Conservation (phyloP, 1,140 invertebrate species). For the Meloidogyne exigua region DNA sequence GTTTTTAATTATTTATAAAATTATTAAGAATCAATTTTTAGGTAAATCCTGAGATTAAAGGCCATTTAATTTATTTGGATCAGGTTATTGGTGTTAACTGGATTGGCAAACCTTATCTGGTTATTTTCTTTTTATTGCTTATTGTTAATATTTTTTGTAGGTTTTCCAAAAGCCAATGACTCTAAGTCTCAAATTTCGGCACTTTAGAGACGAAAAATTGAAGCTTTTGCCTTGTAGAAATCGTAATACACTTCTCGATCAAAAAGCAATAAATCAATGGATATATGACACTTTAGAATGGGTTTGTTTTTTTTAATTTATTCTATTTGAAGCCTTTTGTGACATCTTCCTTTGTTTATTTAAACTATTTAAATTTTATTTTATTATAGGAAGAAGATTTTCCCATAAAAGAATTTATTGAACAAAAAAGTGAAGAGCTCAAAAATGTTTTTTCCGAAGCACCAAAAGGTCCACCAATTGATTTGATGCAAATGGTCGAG, state of each 20-base stretch:
- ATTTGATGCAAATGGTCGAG: constrained; percentile 12
- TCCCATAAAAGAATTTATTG: constrained; percentile 1
- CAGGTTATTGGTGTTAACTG: constrained; percentile 17
- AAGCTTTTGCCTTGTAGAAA: constrained; percentile 12
- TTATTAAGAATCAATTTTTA: background rate
- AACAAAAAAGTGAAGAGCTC: constrained; percentile 8
- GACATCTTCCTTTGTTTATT: no score
- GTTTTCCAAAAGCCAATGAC: constrained; percentile 16
- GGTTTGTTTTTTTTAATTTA: background rate
- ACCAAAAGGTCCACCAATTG: constrained; percentile 10
- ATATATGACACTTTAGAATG: constrained; percentile 11
- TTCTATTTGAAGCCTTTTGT: no score
- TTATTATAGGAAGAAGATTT: constrained; percentile 11
- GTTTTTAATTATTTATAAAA: background rate
- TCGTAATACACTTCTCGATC: background rate
- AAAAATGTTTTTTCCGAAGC: constrained; percentile 13
- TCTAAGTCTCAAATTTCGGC: constrained; percentile 14
- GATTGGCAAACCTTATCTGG: constrained; percentile 9
- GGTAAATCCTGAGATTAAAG: background rate
- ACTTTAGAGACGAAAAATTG: constrained; percentile 21
- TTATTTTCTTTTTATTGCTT: background rate
- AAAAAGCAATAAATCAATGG: constrained; percentile 15
- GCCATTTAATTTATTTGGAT: constrained; percentile 13
- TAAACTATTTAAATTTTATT: background rate
- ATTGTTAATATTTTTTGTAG: background rate